phyloP scores from a whole-genome alignment of 2,888 invertebrate species.

The Microdon myrmicae region DNA sequence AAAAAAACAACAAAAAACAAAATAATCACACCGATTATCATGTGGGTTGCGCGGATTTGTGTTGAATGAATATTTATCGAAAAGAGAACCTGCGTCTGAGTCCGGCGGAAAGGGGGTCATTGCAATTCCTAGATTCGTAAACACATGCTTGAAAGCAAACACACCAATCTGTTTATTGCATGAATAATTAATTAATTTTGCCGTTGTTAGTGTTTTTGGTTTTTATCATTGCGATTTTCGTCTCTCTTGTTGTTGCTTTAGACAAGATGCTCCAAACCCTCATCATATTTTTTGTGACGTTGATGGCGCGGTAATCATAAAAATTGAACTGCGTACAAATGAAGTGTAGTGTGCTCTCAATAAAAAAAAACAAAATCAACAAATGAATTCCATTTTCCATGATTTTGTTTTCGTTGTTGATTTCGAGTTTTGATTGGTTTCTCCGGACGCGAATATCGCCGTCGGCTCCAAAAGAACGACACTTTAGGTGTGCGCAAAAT shows the following conservation, averaged over 20 bases:
- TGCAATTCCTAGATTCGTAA: constrained; percentile 1
- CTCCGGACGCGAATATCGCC: no score
- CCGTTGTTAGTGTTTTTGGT: no score
- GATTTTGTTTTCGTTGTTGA: neutral
- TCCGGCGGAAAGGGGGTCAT: constrained; percentile 4
- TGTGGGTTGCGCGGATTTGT: constrained; percentile 1
- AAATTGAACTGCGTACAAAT: constrained; percentile 7
- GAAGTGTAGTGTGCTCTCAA: neutral
- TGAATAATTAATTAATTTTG: neutral
- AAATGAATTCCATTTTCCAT: constrained; percentile 7
- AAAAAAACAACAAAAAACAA: no score
- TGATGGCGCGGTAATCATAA: no score
- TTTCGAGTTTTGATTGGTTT: no score
- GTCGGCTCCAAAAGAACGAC: no score
- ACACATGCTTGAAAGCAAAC: constrained; percentile 10
- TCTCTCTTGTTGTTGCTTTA: neutral
- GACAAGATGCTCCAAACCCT: no score
- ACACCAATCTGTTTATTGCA: neutral
- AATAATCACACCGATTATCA: neutral
- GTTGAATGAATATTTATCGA: constrained; percentile 7
- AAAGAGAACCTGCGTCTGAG: no score
- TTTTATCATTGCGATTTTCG: no score
- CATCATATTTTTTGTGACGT: no score
- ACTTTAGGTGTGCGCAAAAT: no score
- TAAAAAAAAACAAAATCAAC: constrained; percentile 11